Percentiles rank a stretch among this genome's conserved stretches.
Conservation (phyloP, 1,140 invertebrate genomes). For the Nasonia longicornis region DNA sequence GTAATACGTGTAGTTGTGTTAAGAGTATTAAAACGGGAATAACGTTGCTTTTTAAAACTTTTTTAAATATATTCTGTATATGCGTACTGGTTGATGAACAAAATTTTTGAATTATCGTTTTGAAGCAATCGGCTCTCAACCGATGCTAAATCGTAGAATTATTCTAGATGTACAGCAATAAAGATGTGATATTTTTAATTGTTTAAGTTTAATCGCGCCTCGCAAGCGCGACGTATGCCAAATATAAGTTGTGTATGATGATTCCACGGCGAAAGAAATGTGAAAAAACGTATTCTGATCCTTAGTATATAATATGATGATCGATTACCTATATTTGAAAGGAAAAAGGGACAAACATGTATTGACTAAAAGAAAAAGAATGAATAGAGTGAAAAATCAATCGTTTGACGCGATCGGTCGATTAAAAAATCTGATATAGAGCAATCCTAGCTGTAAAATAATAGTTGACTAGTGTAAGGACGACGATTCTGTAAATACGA, state of each 20-base stretch:
- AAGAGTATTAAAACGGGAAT: background rate
- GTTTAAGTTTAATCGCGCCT: constrained; percentile 32
- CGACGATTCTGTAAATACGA: constrained; percentile 58
- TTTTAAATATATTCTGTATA: background rate
- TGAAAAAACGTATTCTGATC: constrained; percentile 42
- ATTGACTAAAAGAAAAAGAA: background rate
- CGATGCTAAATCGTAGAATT: background rate
- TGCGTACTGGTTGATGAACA: background rate
- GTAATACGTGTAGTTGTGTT: background rate
- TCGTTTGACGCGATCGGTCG: constrained; percentile 20
- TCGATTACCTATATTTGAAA: background rate
- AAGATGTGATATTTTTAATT: constrained; percentile 45
- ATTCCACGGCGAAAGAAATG: constrained; percentile 27
- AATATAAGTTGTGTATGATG: constrained; percentile 24
- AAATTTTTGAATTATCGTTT: constrained; percentile 16
- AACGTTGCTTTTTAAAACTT: background rate
- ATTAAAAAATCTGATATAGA: constrained; percentile 26
- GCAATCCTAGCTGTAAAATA: constrained; percentile 55
- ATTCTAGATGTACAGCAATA: constrained; percentile 33
- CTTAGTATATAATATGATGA: background rate
- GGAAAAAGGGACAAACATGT: constrained; percentile 2
- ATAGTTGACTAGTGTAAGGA: constrained; percentile 55
- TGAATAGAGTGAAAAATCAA: constrained; percentile 5
- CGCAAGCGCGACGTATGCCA: constrained; percentile 8
- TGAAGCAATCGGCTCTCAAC: background rate